Evolutionary conservation across 1,140 invertebrate species (phyloP), one percentile per base, ranked within the genome.

Genomic region (Calycopis cecrops): DNA sequence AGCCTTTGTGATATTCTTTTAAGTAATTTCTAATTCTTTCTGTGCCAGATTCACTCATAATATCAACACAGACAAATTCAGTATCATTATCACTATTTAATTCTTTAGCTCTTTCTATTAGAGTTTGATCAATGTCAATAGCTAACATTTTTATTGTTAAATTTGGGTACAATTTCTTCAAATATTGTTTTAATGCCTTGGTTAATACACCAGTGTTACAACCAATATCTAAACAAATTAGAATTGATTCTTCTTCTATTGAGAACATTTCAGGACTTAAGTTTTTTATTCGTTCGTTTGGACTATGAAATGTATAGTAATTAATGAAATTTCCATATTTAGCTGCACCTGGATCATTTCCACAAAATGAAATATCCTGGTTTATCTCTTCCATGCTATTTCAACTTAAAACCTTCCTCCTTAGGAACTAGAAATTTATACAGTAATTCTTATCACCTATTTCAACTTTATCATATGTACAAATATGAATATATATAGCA

Each of bases 321-420:
- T 95, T 95, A 57, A 94, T 95, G 69, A 96, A 96, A 81, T 96
- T 96, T 59, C 94, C 94, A 87, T 89, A 91, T 71, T 90, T 90
- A 6, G 92, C 92, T 38, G 94, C 92, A 4, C 94, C 94, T 35
- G 94, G 94, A 79, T 95, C 90, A 35, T 82, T 79, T 16, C 81
- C 86, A 76, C 81, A 66, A 67, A 74, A 63, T 37, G 53, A 48
- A 18, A 82, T 56, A 35, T 80, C 68, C 44, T 67, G 60, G 17
- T 28, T 28, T 28, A 3, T 2, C 2, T 28, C 21, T 28, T 28
- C 21, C 21, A 28, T 28, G 21, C 6, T 28, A 28, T 28, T 28
- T 6, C 21, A 28, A 28, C 2, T 6, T 28, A 28, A n/a, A n/a
- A n/a, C n/a, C n/a, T n/a, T n/a, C n/a, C n/a, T n/a, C n/a, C n/a